Conservation (phyloP, 2,797 vertebrate species). For the Nasua narica region DNA sequence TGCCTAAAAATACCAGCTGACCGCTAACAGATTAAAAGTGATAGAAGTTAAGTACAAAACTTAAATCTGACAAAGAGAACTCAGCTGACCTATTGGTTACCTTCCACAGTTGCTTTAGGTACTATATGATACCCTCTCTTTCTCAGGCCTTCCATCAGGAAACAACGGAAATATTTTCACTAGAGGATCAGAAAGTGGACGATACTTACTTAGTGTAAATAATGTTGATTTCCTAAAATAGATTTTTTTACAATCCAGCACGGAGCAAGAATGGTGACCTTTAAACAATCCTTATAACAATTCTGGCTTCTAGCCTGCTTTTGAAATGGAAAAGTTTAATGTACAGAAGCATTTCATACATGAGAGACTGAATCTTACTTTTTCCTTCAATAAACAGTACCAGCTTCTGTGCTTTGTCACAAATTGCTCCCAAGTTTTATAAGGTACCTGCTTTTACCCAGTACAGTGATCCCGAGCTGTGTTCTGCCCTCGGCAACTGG, state of each 20-base stretch:
- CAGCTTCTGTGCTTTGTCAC: not conserved
- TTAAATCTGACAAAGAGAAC: not conserved
- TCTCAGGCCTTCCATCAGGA: slow-evolving; percentile 1
- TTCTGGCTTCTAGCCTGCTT: not conserved
- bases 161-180: not conserved
- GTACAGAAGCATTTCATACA: not conserved
- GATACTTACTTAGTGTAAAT: slow-evolving; percentile 17
- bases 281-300: not conserved
- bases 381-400: not conserved
- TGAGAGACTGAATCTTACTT: not conserved
- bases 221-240: slow-evolving; percentile 5
- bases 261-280: not conserved
- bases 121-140: slow-evolving; percentile 7
- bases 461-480: not conserved
- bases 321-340: slow-evolving; percentile 9
- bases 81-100: not conserved
- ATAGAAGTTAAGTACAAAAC: not conserved
- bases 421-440: slow-evolving; percentile 8
- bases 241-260: not conserved
- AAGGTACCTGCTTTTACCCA: not conserved
- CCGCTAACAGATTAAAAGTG: not conserved
- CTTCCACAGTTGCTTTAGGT: not conserved
- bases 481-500: not conserved
- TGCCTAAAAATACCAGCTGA: slow-evolving; percentile 48
- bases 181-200: not conserved